phyloP scores from a whole-genome alignment of 2,113 vertebrate species.

The Charadrius vociferus region DNA sequence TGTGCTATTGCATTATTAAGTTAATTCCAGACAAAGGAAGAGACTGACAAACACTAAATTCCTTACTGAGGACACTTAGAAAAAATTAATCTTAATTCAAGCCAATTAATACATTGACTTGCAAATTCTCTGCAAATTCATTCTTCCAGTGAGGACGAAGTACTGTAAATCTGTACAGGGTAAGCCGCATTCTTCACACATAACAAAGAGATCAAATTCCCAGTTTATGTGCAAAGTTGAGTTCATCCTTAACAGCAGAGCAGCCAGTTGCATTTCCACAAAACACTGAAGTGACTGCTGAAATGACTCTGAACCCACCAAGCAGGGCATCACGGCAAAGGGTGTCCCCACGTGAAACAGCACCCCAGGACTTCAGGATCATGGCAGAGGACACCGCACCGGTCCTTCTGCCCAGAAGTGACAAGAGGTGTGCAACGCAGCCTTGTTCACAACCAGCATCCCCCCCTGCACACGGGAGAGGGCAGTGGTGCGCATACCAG shows the following conservation, averaged over 20 bases:
- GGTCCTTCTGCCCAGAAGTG: background rate
- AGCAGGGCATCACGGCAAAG: background rate
- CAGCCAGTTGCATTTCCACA: background rate
- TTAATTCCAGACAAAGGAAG: constrained; percentile 47
- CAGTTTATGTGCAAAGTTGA: background rate
- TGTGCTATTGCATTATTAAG: constrained; percentile 3
- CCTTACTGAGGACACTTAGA: background rate
- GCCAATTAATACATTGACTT: constrained; percentile 41
- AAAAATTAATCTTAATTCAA: constrained; percentile 34
- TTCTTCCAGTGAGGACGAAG: background rate
- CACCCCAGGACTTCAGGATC: background rate
- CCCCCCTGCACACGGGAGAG: background rate
- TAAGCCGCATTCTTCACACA: background rate
- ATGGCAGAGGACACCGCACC: background rate
- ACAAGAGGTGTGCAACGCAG: background rate
- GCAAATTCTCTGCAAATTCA: constrained; percentile 24
- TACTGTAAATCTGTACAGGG: background rate
- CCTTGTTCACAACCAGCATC: background rate
- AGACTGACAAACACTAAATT: constrained; percentile 22
- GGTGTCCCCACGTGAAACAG: background rate
- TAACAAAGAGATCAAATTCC: background rate
- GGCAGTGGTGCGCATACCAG: background rate
- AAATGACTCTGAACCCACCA: background rate
- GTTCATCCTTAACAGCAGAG: background rate
- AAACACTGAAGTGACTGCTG: background rate